phyloP scores from a whole-genome alignment of 2,113 vertebrate species.

The Mirounga angustirostris region DNA sequence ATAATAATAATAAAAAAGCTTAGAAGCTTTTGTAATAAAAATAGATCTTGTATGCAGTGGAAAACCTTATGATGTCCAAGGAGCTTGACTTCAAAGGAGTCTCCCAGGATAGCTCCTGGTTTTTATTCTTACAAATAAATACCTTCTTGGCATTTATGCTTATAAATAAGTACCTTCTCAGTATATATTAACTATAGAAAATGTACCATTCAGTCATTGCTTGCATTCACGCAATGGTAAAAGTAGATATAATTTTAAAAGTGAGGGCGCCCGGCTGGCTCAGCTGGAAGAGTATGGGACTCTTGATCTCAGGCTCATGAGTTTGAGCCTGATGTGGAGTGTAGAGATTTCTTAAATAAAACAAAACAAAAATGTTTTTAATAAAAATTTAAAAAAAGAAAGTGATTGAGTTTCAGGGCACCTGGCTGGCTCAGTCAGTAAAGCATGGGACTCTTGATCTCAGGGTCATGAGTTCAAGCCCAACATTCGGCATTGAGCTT shows the following conservation, averaged over 20 bases:
- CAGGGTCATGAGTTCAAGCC: background rate
- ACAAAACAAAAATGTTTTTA: background rate
- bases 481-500: background rate
- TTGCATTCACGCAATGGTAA: slow-evolving; percentile 10
- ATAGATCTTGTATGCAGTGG: background rate
- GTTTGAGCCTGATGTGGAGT: background rate
- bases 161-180: background rate
- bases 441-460: background rate
- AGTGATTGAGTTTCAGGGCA: background rate
- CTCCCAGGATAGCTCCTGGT: background rate
- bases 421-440: background rate
- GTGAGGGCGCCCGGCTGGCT: background rate
- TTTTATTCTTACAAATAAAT: slow-evolving; percentile 52
- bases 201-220: background rate
- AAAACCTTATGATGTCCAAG: slow-evolving; percentile 35
- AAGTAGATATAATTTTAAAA: background rate
- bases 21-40: slow-evolving; percentile 52
- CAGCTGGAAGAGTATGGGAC: background rate
- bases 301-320: background rate
- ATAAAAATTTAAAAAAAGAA: background rate
- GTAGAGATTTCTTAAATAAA: background rate
- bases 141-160: background rate
- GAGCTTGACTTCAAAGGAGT: slow-evolving; percentile 9
- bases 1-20: background rate
- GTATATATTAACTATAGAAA: slow-evolving; percentile 4